Evolutionary conservation across 2,797 vertebrate species (phyloP).

Genomic region (Typhlichthys eigenmanni): DNA sequence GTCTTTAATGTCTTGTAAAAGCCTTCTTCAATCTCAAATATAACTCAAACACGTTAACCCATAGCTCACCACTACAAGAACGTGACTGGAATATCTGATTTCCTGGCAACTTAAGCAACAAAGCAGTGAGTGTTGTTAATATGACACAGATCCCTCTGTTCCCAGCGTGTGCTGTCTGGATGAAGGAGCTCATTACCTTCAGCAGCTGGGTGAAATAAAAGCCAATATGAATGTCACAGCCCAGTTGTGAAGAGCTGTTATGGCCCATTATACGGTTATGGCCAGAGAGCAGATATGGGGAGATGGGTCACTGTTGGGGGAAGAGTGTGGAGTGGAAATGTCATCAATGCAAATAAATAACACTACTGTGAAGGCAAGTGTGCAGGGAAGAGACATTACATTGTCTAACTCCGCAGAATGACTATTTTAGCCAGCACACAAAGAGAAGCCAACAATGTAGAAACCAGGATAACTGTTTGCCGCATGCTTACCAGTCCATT

Average conservation of each 20-base stretch:
- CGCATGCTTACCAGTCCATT: too few relatives aligned
- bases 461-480: too few relatives aligned
- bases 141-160: constrained; percentile 9
- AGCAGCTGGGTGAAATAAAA: constrained; percentile 60
- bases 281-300: constrained; percentile 21
- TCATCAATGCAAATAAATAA: not conserved
- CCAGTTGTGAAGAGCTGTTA: constrained; percentile 45
- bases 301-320: constrained; percentile 28
- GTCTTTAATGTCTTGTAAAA: not conserved
- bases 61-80: not conserved
- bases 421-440: too few relatives aligned
- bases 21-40: not conserved
- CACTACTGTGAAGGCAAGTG: not conserved
- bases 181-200: constrained; percentile 57
- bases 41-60: not conserved
- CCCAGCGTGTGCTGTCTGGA: constrained; percentile 35
- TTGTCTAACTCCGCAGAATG: too few relatives aligned
- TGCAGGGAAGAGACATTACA: not conserved
- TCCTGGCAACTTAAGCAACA: constrained; percentile 8
- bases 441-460: too few relatives aligned
- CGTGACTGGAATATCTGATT: constrained; percentile 7
- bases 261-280: constrained; percentile 42
- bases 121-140: constrained; percentile 21
- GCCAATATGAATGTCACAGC: constrained; percentile 34
- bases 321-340: constrained; percentile 20